Percentiles rank a stretch among this genome's conserved stretches.
phyloP scores from a whole-genome alignment of 1,140 invertebrate genomes.

The Drosophila repletoides region DNA sequence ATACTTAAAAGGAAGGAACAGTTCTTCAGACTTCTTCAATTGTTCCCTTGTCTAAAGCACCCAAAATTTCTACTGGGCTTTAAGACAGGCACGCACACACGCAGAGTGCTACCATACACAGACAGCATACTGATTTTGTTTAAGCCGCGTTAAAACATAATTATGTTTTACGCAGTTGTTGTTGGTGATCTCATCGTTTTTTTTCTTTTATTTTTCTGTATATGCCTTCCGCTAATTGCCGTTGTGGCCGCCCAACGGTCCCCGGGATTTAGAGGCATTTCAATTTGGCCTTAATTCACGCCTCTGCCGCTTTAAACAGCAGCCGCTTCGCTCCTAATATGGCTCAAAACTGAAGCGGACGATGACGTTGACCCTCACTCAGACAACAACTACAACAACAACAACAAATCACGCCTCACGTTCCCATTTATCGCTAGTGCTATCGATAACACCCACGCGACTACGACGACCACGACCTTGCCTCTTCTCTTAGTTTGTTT shows the following conservation, averaged over 20 bases:
- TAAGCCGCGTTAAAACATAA: constrained; percentile 21
- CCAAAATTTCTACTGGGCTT: too few species aligned
- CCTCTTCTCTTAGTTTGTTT: too few species aligned
- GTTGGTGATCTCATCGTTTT: constrained; percentile 46
- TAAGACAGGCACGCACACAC: background rate
- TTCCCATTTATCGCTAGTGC: background rate
- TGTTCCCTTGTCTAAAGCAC: too few species aligned
- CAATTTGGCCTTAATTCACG: constrained; percentile 67
- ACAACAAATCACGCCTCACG: constrained; percentile 8
- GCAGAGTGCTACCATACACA: background rate
- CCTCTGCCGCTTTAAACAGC: constrained; percentile 48
- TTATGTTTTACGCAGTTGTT: constrained; percentile 30
- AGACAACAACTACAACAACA: background rate
- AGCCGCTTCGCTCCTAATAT: constrained; percentile 60
- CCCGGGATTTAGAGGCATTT: too few species aligned
- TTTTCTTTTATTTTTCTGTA: too few species aligned
- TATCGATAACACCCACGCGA: constrained; percentile 44
- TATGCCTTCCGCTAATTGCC: constrained; percentile 33
- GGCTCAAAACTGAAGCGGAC: constrained; percentile 43
- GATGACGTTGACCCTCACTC: constrained; percentile 66
- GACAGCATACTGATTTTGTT: background rate
- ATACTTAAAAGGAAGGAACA: too few species aligned
- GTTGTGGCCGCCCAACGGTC: constrained; percentile 27
- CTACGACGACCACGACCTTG: constrained; percentile 18
- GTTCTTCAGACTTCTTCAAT: too few species aligned